Evolutionary conservation across 2,113 vertebrate species (phyloP), one percentile per base, ranked within the genome.

Genomic region (Albula goreensis): DNA sequence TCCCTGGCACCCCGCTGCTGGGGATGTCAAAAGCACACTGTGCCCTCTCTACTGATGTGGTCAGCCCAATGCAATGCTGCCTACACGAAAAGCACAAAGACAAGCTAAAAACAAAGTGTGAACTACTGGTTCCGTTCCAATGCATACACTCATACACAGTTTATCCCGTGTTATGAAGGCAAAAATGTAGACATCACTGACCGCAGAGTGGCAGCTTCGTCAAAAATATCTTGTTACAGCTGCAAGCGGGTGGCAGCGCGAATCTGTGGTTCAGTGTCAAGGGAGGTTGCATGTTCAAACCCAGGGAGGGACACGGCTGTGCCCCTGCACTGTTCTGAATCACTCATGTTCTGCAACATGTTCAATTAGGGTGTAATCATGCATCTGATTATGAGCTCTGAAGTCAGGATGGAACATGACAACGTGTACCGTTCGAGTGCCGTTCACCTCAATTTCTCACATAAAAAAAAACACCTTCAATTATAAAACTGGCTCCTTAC

Each of bases 71-170:
- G 93, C 93, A 93, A 92, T 78, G 88, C 88, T 88, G 88, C 88
- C 88, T 92, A 93, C 90, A 92, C 89, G 90, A 92, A 92, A 92
- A 91, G 92, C 93, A 91, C 93, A 90, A 93, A 88, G 89, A 90
- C 88, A 60, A 82, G 90, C 89, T 93, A 92, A 93, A 93, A 93
- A 93, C 91, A 94, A 93, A 92, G 93, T 90, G 90, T 82, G 91
- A 94, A 94, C 88, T 93, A 91, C 90, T 91, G 92, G 90, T 88
- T 92, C 56, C 84, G 89, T 91, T 89, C 92, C 91, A 91, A 84
- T 91, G 91, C 80, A 90, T 90, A 90, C 92, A 92, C 92, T 91
- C 90, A 89, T n/a, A 22, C 91, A 92, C 87, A 89, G 89, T 90
- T 85, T 91, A 88, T 85, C 60, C 87, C 92, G 82, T 63, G 86